Base-by-base conservation (phyloP, 92 coral and sea anemone species). In the Plumapathes pennacea region DNA sequence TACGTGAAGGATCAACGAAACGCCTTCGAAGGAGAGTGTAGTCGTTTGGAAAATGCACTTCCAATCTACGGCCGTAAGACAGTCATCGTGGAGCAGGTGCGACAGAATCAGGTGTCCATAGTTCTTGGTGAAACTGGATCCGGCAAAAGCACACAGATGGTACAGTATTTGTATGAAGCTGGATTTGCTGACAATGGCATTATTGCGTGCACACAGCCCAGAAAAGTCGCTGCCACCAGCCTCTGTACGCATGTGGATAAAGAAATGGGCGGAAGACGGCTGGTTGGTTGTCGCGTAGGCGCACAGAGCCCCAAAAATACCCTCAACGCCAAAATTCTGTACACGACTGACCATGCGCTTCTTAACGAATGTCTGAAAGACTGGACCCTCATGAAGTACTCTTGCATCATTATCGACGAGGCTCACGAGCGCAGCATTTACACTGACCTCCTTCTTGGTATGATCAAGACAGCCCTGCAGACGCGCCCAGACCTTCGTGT, bases 91-190 rank as follows among this genome's bases (percentile, higher is more conserved):
- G 60, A 81, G 25, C 37, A 71, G 17, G 66, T 92, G 31, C 49
- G 53, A 54, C 52, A 69, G 17, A 67, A 77, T 48, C 94, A 92
- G 56, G 96, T 92, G 5, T 48, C 77, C 43, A 65, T 92, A 38
- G 60, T 92, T 38, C 40, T 92, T 23, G 98, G 96, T 13, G 98
- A 92, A 68, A 92, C 98, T 20, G 98, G 96, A 14, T 92, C 98
- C 0, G 98, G 98, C 24, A 92, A 92, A 54, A 92, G 98, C 50
- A 92, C 96, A 2, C 98, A 92, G 62, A 43, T 92, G 49, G 85
- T 88, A 13, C 96, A 89, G 46, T 92, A 84, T 43, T 76, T 92
- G 3, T 90, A 82, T 20, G 98, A 92, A 27, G 86, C 88, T 1
- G 82, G 82, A 1, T 77, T 71, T 47, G 76, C 89, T 10, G 60